A percentile compares a stretch with the other conserved stretches of the same genome.
These are phyloP conservation scores for Xanthorhoe designata DNA, from an alignment of 2,888 invertebrate species.

Conservation along the genomic window DNA sequence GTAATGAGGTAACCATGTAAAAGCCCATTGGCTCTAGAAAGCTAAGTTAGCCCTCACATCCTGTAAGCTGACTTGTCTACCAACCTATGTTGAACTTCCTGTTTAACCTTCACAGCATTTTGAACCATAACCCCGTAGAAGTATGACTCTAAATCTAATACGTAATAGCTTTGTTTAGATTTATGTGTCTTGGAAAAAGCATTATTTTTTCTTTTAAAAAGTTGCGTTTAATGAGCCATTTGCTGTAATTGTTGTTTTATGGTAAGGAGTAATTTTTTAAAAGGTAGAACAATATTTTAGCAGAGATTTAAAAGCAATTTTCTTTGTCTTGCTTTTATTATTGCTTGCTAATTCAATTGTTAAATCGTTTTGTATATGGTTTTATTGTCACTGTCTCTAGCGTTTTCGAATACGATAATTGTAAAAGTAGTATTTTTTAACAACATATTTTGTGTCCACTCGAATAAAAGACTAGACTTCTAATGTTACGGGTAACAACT, in stretches of 20 bases:
- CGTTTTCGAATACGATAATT: no score
- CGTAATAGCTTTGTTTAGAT: slow-evolving; percentile 53
- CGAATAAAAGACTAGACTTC: no score
- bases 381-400: no score
- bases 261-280: slow-evolving; percentile 25
- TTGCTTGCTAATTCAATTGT: neutral
- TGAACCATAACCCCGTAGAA: slow-evolving; percentile 40
- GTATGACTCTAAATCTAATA: slow-evolving; percentile 46
- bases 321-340: neutral
- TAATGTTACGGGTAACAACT: no score
- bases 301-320: slow-evolving; percentile 16
- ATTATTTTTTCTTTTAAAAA: slow-evolving; percentile 65
- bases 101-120: slow-evolving; percentile 35
- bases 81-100: slow-evolving; percentile 40
- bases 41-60: slow-evolving; percentile 47
- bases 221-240: slow-evolving; percentile 68
- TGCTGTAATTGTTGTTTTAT: slow-evolving; percentile 48
- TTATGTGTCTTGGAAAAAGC: slow-evolving; percentile 73
- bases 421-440: no score
- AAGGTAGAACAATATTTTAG: slow-evolving; percentile 19
- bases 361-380: neutral
- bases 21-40: slow-evolving; percentile 27
- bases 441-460: no score
- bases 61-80: slow-evolving; percentile 61
- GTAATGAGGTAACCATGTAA: slow-evolving; percentile 35